Conservation (phyloP, 2,888 invertebrate species). For the Thelaira solivaga region DNA sequence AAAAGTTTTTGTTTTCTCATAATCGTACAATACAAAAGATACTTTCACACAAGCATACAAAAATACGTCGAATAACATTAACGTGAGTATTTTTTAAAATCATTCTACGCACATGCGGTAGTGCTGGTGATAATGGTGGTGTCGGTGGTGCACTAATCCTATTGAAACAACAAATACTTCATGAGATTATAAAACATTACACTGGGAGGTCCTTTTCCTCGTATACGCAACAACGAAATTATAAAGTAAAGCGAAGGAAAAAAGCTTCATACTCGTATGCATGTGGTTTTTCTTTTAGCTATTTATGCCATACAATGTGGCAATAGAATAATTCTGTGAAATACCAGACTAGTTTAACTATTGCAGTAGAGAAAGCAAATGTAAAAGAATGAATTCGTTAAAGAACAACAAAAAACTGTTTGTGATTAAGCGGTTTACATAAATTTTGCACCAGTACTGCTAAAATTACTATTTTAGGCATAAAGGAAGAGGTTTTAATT, state of each 20-base stretch:
- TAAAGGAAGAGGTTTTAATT: too few relatives aligned
- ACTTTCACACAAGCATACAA: background rate
- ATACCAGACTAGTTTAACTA: too few relatives aligned
- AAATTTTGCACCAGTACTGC: too few relatives aligned
- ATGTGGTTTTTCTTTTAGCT: too few relatives aligned
- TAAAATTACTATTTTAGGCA: too few relatives aligned
- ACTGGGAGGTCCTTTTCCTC: conserved; percentile 44
- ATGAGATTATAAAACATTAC: conserved; percentile 31
- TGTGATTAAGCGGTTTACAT: too few relatives aligned
- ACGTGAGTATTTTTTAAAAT: conserved; percentile 5
- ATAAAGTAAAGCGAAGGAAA: background rate
- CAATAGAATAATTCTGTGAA: too few relatives aligned
- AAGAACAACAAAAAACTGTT: too few relatives aligned
- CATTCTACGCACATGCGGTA: background rate
- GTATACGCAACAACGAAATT: conserved; percentile 6
- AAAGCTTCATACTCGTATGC: too few relatives aligned
- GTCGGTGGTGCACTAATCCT: conserved; percentile 20
- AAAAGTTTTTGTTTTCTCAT: too few relatives aligned
- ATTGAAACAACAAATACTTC: conserved; percentile 35
- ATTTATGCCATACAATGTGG: too few relatives aligned
- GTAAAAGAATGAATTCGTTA: background rate
- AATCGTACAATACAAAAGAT: conserved; percentile 23
- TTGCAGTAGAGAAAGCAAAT: background rate
- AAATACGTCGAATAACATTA: background rate
- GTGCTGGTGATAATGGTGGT: background rate